phyloP scores from a whole-genome alignment of 2,797 vertebrate species.

The Scarus forsteni region DNA sequence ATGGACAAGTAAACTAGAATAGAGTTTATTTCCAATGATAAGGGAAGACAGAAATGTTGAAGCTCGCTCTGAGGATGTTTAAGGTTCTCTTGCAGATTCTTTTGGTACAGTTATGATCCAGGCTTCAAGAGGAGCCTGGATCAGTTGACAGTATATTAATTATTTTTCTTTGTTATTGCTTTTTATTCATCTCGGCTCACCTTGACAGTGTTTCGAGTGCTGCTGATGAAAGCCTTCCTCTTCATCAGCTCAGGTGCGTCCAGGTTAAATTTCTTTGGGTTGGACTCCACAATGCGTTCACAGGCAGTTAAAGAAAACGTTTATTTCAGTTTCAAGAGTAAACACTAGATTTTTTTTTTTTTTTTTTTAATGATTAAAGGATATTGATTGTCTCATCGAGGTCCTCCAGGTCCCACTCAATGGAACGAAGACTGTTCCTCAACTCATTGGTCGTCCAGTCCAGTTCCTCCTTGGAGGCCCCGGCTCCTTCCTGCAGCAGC shows the following conservation, averaged over 20 bases:
- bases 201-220: constrained; percentile 92
- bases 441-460: constrained; percentile 99
- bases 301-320: constrained; percentile 47
- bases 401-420: constrained; percentile 98
- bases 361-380: constrained; percentile 76
- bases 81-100: too few species aligned
- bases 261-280: constrained; percentile 97
- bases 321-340: background rate
- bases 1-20: too few species aligned
- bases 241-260: constrained; percentile 90
- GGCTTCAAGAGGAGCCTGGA: too few species aligned
- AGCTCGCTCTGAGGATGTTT: too few species aligned
- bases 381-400: constrained; percentile 99
- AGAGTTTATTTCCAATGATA: too few species aligned
- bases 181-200: constrained; percentile 69
- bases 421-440: constrained; percentile 96
- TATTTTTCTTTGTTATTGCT: too few species aligned
- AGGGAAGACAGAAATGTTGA: too few species aligned
- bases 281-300: constrained; percentile 91
- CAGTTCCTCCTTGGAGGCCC: constrained; percentile 92
- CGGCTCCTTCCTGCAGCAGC: constrained; percentile 89
- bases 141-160: too few species aligned
- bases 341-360: background rate
- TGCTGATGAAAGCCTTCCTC: constrained; percentile 95
- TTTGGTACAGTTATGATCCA: too few species aligned